Conservation (phyloP, 2,888 invertebrate species). For the Cistogaster globosa region DNA sequence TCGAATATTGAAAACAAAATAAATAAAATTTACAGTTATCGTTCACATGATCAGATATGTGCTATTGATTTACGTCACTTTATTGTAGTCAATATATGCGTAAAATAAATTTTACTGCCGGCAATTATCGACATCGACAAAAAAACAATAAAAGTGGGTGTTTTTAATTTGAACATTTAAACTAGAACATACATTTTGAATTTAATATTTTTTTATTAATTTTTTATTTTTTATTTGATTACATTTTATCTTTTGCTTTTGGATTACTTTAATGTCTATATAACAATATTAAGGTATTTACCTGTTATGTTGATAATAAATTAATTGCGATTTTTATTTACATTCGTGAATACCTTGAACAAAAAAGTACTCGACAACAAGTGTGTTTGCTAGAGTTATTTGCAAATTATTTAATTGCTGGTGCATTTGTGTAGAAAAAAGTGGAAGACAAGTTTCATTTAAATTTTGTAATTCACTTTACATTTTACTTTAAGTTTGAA, state of each 20-base stretch:
- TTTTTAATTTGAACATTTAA: background rate
- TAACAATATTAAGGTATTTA: slow-evolving; percentile 40
- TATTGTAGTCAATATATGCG: slow-evolving; percentile 26
- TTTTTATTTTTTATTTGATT: background rate
- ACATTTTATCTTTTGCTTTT: slow-evolving; percentile 20
- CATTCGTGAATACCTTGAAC: background rate
- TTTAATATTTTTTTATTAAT: slow-evolving; percentile 13
- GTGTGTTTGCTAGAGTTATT: background rate
- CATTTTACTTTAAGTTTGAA: background rate
- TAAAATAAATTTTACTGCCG: slow-evolving; percentile 48
- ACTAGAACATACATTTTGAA: background rate
- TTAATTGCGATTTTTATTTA: slow-evolving; percentile 47
- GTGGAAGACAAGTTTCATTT: background rate
- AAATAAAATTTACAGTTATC: background rate
- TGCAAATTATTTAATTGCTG: background rate
- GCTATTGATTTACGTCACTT: slow-evolving; percentile 48
- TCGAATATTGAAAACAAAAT: background rate
- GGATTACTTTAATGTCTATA: slow-evolving; percentile 18
- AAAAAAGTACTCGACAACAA: slow-evolving; percentile 10
- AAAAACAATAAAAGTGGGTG: slow-evolving; percentile 54
- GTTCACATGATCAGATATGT: slow-evolving; percentile 50
- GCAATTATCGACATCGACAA: slow-evolving; percentile 13
- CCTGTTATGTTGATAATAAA: slow-evolving; percentile 41
- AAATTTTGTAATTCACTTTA: background rate
- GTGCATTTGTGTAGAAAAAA: background rate